Evolutionary conservation across 92 coral and sea anemone genomes (phyloP).

Genomic region (Chrysogorgia sp.): DNA sequence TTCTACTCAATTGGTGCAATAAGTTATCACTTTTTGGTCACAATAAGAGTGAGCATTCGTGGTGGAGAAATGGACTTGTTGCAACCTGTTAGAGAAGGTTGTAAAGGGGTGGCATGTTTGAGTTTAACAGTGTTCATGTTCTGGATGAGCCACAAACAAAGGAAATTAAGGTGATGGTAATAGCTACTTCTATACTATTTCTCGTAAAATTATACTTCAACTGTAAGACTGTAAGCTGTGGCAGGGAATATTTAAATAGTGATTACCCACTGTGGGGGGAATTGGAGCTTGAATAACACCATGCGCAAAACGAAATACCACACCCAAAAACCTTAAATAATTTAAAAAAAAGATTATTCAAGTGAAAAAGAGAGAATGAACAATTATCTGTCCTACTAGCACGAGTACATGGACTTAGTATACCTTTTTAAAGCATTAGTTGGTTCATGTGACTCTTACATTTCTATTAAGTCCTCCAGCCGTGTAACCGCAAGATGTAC

Average conservation of each 20-base stretch:
- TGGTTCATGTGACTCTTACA: too few species aligned
- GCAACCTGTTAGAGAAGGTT: slow-evolving; percentile 55
- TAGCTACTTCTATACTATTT: not conserved
- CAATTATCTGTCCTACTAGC: too few species aligned
- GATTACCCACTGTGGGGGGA: too few species aligned
- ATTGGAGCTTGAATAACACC: too few species aligned
- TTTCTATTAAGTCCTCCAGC: too few species aligned
- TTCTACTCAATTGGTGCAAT: slow-evolving; percentile 64
- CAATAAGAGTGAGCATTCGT: slow-evolving; percentile 46
- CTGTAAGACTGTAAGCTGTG: not conserved
- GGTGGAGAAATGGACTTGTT: slow-evolving; percentile 5
- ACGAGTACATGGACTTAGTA: too few species aligned
- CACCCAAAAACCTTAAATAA: too few species aligned
- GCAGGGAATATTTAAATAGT: not conserved
- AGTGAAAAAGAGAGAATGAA: too few species aligned
- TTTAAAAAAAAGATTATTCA: too few species aligned
- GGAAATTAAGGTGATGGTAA: slow-evolving; percentile 71
- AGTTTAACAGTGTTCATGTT: slow-evolving; percentile 57
- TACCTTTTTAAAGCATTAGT: too few species aligned
- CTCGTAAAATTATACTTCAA: not conserved
- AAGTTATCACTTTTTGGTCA: slow-evolving; percentile 60
- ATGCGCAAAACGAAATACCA: too few species aligned
- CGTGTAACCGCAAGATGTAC: too few species aligned
- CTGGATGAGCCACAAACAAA: slow-evolving; percentile 62
- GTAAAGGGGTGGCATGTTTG: slow-evolving; percentile 60